Percentiles rank a stretch among this genome's conserved stretches.
Conservation (phyloP, 2,888 invertebrate species). For the Lepidocyrtoides sp. region DNA sequence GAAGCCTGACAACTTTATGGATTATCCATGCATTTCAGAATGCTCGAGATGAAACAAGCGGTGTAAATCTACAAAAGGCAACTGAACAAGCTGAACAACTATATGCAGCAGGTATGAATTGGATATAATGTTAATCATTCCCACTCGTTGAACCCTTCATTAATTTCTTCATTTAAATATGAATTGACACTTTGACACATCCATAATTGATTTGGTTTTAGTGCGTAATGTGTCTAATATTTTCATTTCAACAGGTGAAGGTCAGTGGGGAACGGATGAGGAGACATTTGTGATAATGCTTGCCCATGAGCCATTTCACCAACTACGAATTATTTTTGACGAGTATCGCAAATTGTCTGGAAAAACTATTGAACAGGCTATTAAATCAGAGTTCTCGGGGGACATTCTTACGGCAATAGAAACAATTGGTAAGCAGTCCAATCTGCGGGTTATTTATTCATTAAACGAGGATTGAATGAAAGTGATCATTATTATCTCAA, state of each 20-base stretch:
- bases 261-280: slow-evolving; percentile 73
- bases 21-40: slow-evolving; percentile 84
- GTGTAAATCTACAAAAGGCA: slow-evolving; percentile 90
- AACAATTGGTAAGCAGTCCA: slow-evolving; percentile 87
- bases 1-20: not conserved
- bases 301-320: slow-evolving; percentile 92
- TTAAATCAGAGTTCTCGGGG: slow-evolving; percentile 89
- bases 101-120: slow-evolving; percentile 89
- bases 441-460: too few species aligned
- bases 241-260: too few species aligned
- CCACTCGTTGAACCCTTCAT: too few species aligned
- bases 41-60: slow-evolving; percentile 89
- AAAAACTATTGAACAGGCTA: slow-evolving; percentile 91
- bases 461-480: not conserved
- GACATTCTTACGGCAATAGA: slow-evolving; percentile 91
- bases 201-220: too few species aligned
- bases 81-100: slow-evolving; percentile 91
- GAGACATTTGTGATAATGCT: slow-evolving; percentile 91
- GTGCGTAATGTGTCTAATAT: too few species aligned
- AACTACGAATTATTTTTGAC: slow-evolving; percentile 91
- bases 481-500: too few species aligned
- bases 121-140: too few species aligned
- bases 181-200: not conserved
- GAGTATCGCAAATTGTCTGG: slow-evolving; percentile 92
- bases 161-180: too few species aligned